These are phyloP conservation scores for Desoria tigrina DNA, from an alignment of 2,888 invertebrate species.

Conservation along the genomic window DNA sequence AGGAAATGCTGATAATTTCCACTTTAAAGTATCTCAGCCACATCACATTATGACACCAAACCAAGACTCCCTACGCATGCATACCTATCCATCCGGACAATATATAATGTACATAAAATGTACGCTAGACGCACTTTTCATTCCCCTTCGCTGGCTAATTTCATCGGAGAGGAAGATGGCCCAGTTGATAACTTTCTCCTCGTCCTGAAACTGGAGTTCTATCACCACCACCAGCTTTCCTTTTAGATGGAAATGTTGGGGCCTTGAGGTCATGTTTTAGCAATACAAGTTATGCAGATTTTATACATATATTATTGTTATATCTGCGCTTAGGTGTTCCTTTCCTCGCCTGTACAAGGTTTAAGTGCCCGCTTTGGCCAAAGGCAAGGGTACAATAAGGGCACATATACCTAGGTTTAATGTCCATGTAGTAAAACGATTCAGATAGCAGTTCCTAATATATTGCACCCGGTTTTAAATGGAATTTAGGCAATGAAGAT, in stretches of 20 bases:
- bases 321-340: background rate
- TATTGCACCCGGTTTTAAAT: too few species aligned
- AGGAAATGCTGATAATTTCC: constrained; percentile 8
- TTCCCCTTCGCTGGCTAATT: background rate
- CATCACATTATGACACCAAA: constrained; percentile 2
- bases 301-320: background rate
- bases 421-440: too few species aligned
- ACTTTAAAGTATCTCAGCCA: background rate
- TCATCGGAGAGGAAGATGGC: background rate
- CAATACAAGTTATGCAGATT: background rate
- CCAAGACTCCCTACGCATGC: background rate
- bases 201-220: background rate
- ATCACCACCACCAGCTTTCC: too few species aligned
- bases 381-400: too few species aligned
- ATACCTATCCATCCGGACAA: too few species aligned
- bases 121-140: background rate
- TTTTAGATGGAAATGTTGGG: constrained; percentile 4
- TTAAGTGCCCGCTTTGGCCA: too few species aligned
- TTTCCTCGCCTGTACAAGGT: background rate
- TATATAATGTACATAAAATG: background rate
- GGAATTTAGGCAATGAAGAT: too few species aligned
- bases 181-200: background rate
- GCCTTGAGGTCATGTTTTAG: constrained; percentile 1
- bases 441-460: too few species aligned
- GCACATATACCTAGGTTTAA: too few species aligned